phyloP scores from a whole-genome alignment of 2,113 vertebrate species.

The Onychorhynchus coronatus region DNA sequence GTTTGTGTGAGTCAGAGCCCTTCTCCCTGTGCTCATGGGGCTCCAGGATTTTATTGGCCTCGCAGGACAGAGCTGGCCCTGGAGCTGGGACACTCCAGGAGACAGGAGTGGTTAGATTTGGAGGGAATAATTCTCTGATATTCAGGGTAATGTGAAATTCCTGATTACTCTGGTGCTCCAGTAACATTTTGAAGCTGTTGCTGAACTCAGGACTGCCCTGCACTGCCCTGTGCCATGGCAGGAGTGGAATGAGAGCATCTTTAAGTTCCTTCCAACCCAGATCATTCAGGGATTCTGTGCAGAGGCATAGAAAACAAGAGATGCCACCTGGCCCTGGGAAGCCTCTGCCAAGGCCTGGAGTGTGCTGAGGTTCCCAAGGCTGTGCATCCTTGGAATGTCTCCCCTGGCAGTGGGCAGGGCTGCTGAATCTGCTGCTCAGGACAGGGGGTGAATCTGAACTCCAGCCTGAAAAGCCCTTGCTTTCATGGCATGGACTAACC shows the following conservation, averaged over 20 bases:
- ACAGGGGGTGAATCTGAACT: neutral
- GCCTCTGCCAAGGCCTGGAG: neutral
- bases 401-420: neutral
- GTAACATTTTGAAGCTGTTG: neutral
- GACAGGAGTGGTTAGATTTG: fast-evolving
- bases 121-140: neutral
- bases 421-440: neutral
- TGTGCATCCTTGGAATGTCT: neutral
- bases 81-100: neutral
- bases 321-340: neutral
- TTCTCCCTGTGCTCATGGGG: neutral
- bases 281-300: neutral
- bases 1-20: neutral
- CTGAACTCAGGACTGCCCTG: neutral
- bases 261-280: neutral
- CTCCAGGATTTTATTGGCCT: neutral
- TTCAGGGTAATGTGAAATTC: neutral
- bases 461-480: neutral
- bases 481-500: neutral
- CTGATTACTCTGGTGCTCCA: neutral
- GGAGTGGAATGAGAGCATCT: fast-evolving
- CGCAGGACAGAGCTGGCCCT: neutral
- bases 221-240: neutral
- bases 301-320: neutral
- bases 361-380: fast-evolving